These are phyloP conservation scores for Oasisia sp. DNA, from an alignment of 2,888 invertebrate species.

Conservation along the genomic window DNA sequence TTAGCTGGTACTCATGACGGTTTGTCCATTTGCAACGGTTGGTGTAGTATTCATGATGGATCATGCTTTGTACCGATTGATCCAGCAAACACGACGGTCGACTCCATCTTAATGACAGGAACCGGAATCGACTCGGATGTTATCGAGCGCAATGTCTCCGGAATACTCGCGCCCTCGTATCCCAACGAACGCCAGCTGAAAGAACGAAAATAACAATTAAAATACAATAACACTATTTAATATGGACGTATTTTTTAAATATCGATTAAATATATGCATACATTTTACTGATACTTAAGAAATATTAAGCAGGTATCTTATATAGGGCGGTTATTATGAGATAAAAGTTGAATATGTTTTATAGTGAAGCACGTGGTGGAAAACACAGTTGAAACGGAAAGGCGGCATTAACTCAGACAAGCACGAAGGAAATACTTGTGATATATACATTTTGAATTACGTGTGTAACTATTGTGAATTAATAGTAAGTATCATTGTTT, in stretches of 20 bases:
- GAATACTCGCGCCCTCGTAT: conserved; percentile 32
- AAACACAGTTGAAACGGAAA: neutral
- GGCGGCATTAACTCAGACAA: neutral
- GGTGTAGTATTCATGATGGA: neutral
- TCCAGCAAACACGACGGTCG: neutral
- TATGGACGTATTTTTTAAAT: neutral
- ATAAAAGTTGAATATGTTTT: neutral
- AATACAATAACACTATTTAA: neutral
- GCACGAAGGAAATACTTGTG: neutral
- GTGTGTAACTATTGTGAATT: neutral
- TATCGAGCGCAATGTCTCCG: conserved; percentile 34
- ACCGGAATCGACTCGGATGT: conserved; percentile 24
- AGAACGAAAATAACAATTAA: neutral
- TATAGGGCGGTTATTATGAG: neutral
- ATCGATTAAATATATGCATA: neutral
- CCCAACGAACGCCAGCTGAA: conserved; percentile 33
- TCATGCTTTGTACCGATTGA: neutral
- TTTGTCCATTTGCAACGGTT: neutral
- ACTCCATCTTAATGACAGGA: neutral
- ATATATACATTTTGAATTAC: no score
- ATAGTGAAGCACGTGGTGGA: neutral
- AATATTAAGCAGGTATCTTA: neutral
- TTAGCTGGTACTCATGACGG: neutral
- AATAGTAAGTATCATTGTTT: neutral
- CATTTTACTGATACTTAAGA: neutral